phyloP scores from a whole-genome alignment of 2,888 invertebrate genomes.

The Epinotia ramella region DNA sequence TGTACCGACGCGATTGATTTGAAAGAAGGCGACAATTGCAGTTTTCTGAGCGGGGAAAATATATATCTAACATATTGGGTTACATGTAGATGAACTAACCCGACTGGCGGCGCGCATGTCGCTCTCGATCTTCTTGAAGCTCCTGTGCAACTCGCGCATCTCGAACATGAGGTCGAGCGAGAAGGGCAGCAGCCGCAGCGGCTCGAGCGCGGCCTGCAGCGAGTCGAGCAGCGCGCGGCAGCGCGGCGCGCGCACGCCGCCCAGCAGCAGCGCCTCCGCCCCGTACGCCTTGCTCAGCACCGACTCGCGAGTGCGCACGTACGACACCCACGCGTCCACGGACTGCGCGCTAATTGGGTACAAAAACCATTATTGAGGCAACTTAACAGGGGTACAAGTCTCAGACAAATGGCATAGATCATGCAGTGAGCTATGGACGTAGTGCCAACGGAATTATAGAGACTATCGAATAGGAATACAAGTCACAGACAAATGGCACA shows the following conservation, averaged over 20 bases:
- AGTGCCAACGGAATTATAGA: no score
- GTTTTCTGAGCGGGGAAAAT: neutral
- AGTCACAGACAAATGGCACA: no score
- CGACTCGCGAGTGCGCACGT: slow-evolving; percentile 93
- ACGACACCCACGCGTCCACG: slow-evolving; percentile 96
- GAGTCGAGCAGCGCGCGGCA: slow-evolving; percentile 88
- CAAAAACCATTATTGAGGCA: neutral
- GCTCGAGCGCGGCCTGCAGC: slow-evolving; percentile 91
- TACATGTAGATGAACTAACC: slow-evolving; percentile 62
- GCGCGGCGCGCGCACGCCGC: slow-evolving; percentile 84
- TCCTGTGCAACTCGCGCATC: slow-evolving; percentile 90
- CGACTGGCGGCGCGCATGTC: slow-evolving; percentile 82
- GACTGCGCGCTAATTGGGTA: slow-evolving; percentile 87
- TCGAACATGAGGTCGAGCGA: slow-evolving; percentile 93
- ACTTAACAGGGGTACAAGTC: no score
- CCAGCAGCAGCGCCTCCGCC: slow-evolving; percentile 89
- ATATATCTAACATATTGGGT: neutral
- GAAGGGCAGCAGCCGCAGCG: slow-evolving; percentile 92
- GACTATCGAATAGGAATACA: no score
- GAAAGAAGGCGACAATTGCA: neutral
- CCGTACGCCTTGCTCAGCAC: slow-evolving; percentile 93
- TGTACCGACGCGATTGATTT: neutral
- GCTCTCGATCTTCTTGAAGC: slow-evolving; percentile 88
- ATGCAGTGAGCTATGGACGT: no score
- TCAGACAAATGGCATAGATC: no score